phyloP scores from a whole-genome alignment of 1,140 invertebrate species.

The Microplitis demolitor region DNA sequence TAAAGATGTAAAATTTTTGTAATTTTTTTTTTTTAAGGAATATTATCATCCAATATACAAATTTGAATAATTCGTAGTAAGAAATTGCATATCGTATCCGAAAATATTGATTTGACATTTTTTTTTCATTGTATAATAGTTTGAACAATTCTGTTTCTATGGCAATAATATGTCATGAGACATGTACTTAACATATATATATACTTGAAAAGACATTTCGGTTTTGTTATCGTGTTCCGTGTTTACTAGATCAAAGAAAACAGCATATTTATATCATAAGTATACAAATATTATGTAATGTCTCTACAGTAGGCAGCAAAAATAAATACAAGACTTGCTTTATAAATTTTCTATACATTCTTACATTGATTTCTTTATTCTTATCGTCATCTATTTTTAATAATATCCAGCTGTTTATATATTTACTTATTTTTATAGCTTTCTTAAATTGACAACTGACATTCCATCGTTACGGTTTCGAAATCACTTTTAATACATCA shows the following conservation, averaged over 20 bases:
- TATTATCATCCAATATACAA: slow-evolving; percentile 9
- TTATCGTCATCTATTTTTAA: not conserved
- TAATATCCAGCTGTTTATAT: not conserved
- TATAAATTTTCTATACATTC: not conserved
- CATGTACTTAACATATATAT: not conserved
- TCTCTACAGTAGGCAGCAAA: not conserved
- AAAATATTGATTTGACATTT: slow-evolving; percentile 23
- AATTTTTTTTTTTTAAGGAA: not conserved
- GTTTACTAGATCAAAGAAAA: too few relatives aligned
- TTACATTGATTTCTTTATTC: not conserved
- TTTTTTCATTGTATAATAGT: not conserved
- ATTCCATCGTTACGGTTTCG: not conserved
- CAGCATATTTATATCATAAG: too few relatives aligned
- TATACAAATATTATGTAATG: too few relatives aligned
- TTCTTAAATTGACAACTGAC: not conserved
- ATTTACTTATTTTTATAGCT: not conserved
- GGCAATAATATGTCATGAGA: not conserved
- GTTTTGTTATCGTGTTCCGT: too few relatives aligned
- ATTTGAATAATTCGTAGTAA: slow-evolving; percentile 6
- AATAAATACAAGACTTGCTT: slow-evolving; percentile 1
- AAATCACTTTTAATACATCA: not conserved
- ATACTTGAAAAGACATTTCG: too few relatives aligned
- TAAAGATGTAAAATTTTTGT: not conserved
- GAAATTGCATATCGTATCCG: slow-evolving; percentile 21
- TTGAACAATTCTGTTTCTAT: not conserved